Evolutionary conservation across 1,140 invertebrate species (phyloP).

Genomic region (Penaeus japonicus): DNA sequence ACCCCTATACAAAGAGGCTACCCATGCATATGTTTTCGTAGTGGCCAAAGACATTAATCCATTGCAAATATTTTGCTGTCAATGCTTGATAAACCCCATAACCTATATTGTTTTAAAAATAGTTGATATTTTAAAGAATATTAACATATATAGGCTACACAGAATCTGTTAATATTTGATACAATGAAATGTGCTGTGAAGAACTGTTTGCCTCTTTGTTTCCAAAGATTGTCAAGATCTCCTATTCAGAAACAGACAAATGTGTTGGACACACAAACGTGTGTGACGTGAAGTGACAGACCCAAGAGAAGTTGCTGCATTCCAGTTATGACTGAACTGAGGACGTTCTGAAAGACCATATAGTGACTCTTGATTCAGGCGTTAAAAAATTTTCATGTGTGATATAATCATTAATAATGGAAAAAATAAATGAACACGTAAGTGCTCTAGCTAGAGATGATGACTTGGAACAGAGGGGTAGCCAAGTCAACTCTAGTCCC

Average conservation of each 20-base stretch:
- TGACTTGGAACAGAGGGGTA: conserved; percentile 28
- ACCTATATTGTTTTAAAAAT: conserved; percentile 46
- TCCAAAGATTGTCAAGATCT: conserved; percentile 54
- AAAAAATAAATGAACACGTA: background rate
- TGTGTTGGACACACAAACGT: conserved; percentile 30
- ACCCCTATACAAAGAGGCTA: conserved; percentile 37
- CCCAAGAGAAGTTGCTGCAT: conserved; percentile 37
- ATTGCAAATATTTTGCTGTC: conserved; percentile 55
- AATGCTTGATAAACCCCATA: conserved; percentile 45
- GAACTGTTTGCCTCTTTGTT: conserved; percentile 38
- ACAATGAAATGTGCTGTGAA: conserved; percentile 52
- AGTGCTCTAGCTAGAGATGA: conserved; percentile 19
- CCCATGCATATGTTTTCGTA: conserved; percentile 47
- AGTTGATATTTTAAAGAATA: conserved; percentile 45
- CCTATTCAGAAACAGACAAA: conserved; percentile 31
- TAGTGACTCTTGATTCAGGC: conserved; percentile 22
- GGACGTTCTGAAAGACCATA: conserved; percentile 1
- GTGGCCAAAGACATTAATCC: conserved; percentile 54
- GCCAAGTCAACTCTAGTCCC: conserved; percentile 45
- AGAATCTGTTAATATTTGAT: conserved; percentile 40
- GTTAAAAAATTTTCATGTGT: conserved; percentile 34
- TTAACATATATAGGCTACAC: conserved; percentile 29
- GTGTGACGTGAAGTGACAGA: conserved; percentile 32
- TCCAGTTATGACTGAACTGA: conserved; percentile 35
- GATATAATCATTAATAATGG: conserved; percentile 37